Conservation (phyloP, 2,113 vertebrate species). For the Rhinoderma darwinii region DNA sequence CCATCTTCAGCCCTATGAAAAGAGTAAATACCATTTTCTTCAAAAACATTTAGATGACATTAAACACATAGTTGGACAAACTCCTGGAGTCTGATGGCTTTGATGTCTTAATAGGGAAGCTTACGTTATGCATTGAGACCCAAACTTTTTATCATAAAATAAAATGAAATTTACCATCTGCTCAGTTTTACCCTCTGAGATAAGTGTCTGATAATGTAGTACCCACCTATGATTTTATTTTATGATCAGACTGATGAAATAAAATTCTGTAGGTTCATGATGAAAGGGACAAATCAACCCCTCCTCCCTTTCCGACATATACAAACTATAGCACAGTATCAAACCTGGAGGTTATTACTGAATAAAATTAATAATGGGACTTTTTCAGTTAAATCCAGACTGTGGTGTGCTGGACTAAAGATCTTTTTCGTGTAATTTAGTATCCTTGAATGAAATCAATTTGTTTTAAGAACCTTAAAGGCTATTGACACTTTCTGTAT, state of each 20-base stretch:
- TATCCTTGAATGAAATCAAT: too few species aligned
- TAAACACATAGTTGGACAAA: neutral
- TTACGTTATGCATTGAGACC: neutral
- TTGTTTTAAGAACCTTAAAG: too few species aligned
- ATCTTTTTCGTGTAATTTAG: too few species aligned
- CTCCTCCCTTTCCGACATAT: neutral
- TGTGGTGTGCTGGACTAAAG: too few species aligned
- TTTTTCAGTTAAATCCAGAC: neutral
- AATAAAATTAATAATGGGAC: neutral
- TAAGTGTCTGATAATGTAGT: neutral
- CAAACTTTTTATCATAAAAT: neutral
- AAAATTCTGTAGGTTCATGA: neutral
- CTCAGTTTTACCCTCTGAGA: neutral
- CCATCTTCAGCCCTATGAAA: neutral
- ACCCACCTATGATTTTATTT: neutral
- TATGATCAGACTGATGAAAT: neutral
- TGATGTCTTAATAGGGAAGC: neutral
- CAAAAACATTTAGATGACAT: neutral
- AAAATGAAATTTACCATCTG: neutral
- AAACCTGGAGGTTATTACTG: neutral
- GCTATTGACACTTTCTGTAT: too few species aligned
- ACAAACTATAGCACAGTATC: neutral
- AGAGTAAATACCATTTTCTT: neutral
- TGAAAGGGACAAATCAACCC: neutral
- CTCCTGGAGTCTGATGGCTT: neutral